Conservation (phyloP, 2,888 invertebrate species). For the Ctena decussata region DNA sequence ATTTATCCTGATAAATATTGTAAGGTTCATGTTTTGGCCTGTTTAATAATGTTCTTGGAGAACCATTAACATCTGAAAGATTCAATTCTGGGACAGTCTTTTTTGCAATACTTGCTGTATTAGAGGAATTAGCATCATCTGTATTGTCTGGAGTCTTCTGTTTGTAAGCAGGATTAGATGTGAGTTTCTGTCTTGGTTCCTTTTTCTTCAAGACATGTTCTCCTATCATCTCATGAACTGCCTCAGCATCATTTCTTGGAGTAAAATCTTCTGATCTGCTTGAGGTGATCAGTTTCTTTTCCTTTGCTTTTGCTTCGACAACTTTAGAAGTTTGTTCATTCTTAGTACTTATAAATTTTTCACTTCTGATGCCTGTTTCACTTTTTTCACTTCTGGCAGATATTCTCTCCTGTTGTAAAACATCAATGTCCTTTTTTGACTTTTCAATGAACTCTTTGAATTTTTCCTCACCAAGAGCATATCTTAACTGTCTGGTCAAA, state of each 20-base stretch:
- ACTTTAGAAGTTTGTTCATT: not conserved
- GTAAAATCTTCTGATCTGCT: slow-evolving; percentile 40
- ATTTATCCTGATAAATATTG: slow-evolving; percentile 65
- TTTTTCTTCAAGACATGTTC: slow-evolving; percentile 31
- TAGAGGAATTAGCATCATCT: slow-evolving; percentile 11
- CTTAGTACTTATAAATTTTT: not conserved
- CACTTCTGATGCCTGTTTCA: slow-evolving; percentile 6
- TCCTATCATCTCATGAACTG: slow-evolving; percentile 47
- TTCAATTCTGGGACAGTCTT: slow-evolving; percentile 46
- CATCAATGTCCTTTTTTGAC: slow-evolving; percentile 72
- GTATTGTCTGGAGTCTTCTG: not conserved
- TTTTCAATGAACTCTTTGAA: slow-evolving; percentile 75
- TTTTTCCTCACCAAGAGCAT: slow-evolving; percentile 71
- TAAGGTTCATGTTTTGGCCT: slow-evolving; percentile 71
- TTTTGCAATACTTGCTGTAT: not conserved
- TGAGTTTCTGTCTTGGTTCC: slow-evolving; percentile 12
- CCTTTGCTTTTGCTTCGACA: not conserved
- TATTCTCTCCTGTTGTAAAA: slow-evolving; percentile 61
- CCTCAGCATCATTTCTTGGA: slow-evolving; percentile 54
- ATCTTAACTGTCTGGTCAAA: slow-evolving; percentile 64
- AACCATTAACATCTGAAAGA: slow-evolving; percentile 51
- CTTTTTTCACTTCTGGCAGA: slow-evolving; percentile 54
- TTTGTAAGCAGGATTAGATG: slow-evolving; percentile 33
- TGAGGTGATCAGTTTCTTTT: not conserved
- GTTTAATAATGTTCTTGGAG: slow-evolving; percentile 67